Base-by-base conservation (phyloP, 2,113 vertebrate genomes). In the Conger conger region DNA sequence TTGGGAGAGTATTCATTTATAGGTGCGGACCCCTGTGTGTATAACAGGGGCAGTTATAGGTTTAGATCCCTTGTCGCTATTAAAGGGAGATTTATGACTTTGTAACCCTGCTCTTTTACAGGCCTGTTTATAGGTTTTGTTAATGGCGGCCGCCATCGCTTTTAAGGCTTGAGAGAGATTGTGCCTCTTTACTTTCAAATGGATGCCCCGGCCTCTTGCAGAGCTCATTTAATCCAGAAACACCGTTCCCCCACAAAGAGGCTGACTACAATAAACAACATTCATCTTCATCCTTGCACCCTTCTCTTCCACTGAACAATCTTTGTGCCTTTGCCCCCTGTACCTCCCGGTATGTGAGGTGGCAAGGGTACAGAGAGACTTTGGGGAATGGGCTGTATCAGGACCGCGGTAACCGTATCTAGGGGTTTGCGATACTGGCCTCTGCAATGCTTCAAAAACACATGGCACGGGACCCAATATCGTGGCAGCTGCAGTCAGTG, bases 381-480 rank as follows among this genome's bases (percentile, higher is more conserved):
- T 8, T 68, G 27, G 68, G 81, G 77, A 54, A 60, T 60, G 45
- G 6, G 11, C 45, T 15, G 45, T 50, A 50, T 13, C 45, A 50
- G 45, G 45, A 50, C 45, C 11, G 45, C 15, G 45, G 45, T 50
- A 81, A 30, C 38, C 35, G 17, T 57, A 20, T 85, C 76, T 36
- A 37, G 40, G 27, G 83, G 45, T n/a, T 78, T 30, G 30, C 18
- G 42, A 42, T 37, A 84, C 83, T 40, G 79, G 45, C 83, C 78
- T 84, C 83, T 84, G 83, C 76, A 11, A 1, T 20, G 57, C 50
- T 85, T 78, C 80, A 85, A 85, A 80, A 80, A 79, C 54, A 80
- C 9, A 36, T n/a, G 78, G 35, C 57, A n/a, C 35, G 30, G 78
- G 84, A 50, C 45, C 54, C 63, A 73, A 57, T 38, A 38, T 9